Conservation (phyloP, 2,113 vertebrate species). For the Thinocorus orbignyianus region DNA sequence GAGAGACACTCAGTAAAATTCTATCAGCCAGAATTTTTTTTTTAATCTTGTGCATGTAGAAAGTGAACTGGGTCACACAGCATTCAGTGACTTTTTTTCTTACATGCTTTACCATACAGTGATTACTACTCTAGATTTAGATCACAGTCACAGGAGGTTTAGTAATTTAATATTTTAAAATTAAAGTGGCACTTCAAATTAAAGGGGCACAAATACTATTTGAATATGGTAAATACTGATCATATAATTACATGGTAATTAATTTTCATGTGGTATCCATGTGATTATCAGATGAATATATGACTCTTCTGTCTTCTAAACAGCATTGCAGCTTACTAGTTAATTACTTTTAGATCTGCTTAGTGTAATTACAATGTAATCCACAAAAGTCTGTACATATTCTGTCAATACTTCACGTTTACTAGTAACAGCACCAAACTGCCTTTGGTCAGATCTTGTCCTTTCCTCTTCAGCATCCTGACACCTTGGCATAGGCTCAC, state of each 20-base stretch:
- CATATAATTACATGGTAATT: conserved; percentile 37
- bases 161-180: conserved; percentile 52
- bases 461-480: not conserved
- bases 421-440: not conserved
- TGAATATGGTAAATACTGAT: conserved; percentile 14
- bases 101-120: not conserved
- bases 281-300: conserved; percentile 27
- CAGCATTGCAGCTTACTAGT: conserved; percentile 3
- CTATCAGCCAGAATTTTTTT: not conserved
- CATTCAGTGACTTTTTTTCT: not conserved
- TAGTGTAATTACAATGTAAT: conserved; percentile 45
- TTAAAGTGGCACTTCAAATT: conserved; percentile 40
- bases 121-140: conserved; percentile 25
- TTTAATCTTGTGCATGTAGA: not conserved
- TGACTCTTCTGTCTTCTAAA: conserved; percentile 20
- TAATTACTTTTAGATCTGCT: conserved; percentile 57
- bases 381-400: not conserved
- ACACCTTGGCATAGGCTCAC: not conserved
- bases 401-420: conserved; percentile 11
- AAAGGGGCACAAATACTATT: conserved; percentile 8
- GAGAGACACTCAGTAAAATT: not conserved
- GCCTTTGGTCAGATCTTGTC: not conserved
- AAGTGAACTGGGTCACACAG: conserved; percentile 27
- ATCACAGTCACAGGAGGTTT: not conserved
- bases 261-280: conserved; percentile 2